Evolutionary conservation across 2,113 vertebrate species (phyloP), one percentile per base, ranked within the genome.

Genomic region (Shinisaurus crocodilurus): DNA sequence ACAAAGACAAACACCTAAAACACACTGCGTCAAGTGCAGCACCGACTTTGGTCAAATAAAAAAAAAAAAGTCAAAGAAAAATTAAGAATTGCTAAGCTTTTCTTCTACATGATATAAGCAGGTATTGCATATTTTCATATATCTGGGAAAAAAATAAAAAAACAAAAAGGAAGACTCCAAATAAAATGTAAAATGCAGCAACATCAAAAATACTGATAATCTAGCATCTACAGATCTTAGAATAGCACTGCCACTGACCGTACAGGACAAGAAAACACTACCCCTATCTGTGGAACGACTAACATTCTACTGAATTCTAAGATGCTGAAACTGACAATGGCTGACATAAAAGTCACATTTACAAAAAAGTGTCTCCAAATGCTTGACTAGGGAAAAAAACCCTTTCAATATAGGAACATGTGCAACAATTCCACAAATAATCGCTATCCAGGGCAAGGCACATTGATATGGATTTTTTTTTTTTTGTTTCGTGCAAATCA

Each of bases 111-210:
- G 98, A 98, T 98, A 98, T 98, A 98, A 98, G 98, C 98, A 98
- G 98, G 97, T 98, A 98, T 99, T 99, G 98, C 98, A 99, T 99
- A 99, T 98, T 98, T 98, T 98, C 98, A 98, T 97, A 98, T 97
- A 98, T 98, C 97, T 97, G 97, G 98, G 97, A 95, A 96, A 96
- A 94, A 95, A 81, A 79, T 34, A 95, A 96, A 84, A 95, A 40
- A 65, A 76, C 50, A 79, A 96, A 98, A 97, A 98, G 98, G 98
- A 98, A 98, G 98, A 98, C 98, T 97, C 97, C 97, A 97, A 98
- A 97, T 97, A 98, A 98, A 97, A 97, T 96, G 97, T 97, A 98
- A 98, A 98, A 98, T 96, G 96, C 97, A 98, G 98, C 98, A 98
- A 99, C 97, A 98, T 98, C 96, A 97, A 97, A 97, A 98, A 98